Percentiles rank a stretch among this genome's conserved stretches.
Conservation (phyloP, 2,888 invertebrate species). For the Actias luna region DNA sequence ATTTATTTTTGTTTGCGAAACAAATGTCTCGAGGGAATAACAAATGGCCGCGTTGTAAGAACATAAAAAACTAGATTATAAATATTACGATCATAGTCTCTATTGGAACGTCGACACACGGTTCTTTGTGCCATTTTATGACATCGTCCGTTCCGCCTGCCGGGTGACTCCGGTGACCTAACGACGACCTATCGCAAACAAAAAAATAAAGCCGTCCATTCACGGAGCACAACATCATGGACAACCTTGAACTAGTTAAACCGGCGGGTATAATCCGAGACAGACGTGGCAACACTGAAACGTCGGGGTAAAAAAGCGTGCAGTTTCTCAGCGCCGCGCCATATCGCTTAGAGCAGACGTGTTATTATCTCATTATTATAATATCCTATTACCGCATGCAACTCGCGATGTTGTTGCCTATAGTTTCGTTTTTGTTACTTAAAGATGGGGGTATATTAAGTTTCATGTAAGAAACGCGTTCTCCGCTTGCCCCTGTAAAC, state of each 20-base stretch:
- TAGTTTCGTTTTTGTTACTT: slow-evolving; percentile 18
- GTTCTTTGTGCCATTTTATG: slow-evolving; percentile 57
- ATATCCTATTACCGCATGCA: slow-evolving; percentile 49
- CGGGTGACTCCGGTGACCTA: slow-evolving; percentile 70
- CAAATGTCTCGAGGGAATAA: slow-evolving; percentile 41
- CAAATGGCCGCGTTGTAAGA: slow-evolving; percentile 28
- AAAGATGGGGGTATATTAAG: slow-evolving; percentile 18
- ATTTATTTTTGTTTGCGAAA: slow-evolving; percentile 51
- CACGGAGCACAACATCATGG: slow-evolving; percentile 51
- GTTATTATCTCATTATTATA: slow-evolving; percentile 77
- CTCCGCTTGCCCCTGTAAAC: slow-evolving; percentile 5
- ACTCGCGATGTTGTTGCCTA: slow-evolving; percentile 33
- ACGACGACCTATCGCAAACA: slow-evolving; percentile 68
- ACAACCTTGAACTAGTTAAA: slow-evolving; percentile 78
- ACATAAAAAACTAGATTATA: slow-evolving; percentile 34
- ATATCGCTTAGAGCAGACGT: slow-evolving; percentile 68
- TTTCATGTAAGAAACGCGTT: slow-evolving; percentile 12
- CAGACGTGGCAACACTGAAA: slow-evolving; percentile 63
- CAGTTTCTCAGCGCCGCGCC: slow-evolving; percentile 46
- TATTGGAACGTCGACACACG: slow-evolving; percentile 42
- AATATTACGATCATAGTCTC: slow-evolving; percentile 33
- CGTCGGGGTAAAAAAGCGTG: slow-evolving; percentile 52
- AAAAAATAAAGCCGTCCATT: slow-evolving; percentile 73
- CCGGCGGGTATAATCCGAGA: slow-evolving; percentile 65
- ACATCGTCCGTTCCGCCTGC: slow-evolving; percentile 53